phyloP scores from a whole-genome alignment of 2,113 vertebrate species.

The Pelmatolapia mariae region DNA sequence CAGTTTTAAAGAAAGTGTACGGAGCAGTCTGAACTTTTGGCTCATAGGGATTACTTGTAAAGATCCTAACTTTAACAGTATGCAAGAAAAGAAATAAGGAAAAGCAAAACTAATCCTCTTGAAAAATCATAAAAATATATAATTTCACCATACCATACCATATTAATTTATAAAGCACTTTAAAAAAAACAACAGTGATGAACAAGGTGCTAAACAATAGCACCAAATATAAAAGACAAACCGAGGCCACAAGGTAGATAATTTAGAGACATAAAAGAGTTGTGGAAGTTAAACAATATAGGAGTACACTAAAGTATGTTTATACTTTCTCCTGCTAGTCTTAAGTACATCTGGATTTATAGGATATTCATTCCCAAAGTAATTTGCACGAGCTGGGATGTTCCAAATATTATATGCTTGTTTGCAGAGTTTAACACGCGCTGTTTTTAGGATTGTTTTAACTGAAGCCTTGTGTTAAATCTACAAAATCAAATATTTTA shows the following conservation, averaged over 20 bases:
- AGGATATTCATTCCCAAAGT: background rate
- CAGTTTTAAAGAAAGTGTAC: background rate
- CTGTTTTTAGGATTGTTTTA: background rate
- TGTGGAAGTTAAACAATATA: background rate
- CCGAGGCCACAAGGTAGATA: background rate
- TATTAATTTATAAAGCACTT: background rate
- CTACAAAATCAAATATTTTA: background rate
- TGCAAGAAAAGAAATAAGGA: background rate
- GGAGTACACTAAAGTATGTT: background rate
- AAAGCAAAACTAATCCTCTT: background rate
- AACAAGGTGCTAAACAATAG: background rate
- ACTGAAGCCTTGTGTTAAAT: background rate
- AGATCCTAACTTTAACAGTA: background rate
- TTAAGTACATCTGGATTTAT: background rate
- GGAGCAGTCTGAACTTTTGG: background rate
- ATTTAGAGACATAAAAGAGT: background rate
- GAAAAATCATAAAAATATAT: background rate
- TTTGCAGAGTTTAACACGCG: background rate
- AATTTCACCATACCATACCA: background rate
- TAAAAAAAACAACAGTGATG: background rate
- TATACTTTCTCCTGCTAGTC: background rate
- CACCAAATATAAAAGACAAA: background rate
- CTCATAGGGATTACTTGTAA: background rate
- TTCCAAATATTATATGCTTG: background rate
- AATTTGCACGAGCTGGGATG: background rate